These are phyloP conservation scores for Porites divaricata DNA, from an alignment of 92 coral and sea anemone genomes.

Conservation along the genomic window DNA sequence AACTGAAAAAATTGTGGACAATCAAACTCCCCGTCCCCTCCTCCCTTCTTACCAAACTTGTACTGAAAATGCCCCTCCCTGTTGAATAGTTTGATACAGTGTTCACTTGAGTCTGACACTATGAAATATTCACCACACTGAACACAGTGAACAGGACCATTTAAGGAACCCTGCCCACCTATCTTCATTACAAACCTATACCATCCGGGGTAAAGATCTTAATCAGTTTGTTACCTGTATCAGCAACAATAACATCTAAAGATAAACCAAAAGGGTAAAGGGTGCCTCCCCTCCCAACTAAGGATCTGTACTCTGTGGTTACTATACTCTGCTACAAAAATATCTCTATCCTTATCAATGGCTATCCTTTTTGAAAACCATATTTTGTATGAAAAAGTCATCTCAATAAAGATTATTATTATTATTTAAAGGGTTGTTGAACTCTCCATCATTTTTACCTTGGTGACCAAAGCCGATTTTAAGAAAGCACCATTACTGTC, in stretches of 20 bases:
- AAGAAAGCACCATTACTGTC: no score
- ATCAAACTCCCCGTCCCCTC: background rate
- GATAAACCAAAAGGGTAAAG: background rate
- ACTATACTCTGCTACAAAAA: background rate
- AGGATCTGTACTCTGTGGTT: background rate
- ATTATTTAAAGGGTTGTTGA: background rate
- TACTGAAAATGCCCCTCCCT: background rate
- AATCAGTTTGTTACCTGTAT: background rate
- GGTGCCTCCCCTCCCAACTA: background rate
- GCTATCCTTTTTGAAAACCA: no score
- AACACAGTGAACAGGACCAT: background rate
- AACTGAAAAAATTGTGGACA: background rate
- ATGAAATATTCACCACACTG: background rate
- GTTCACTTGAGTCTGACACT: background rate
- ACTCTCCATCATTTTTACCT: background rate
- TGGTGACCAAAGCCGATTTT: background rate
- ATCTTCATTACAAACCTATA: slow-evolving; percentile 2
- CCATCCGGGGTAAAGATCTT: slow-evolving; percentile 4
- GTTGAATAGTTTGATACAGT: background rate
- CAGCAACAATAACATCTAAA: slow-evolving; percentile 16
- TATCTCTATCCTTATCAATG: background rate
- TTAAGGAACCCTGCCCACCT: background rate
- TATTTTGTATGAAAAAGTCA: no score
- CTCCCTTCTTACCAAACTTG: background rate
- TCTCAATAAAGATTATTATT: no score